A percentile compares a stretch with the other conserved stretches of the same genome.
phyloP scores from a whole-genome alignment of 1,140 invertebrate species.

The Charaxes varanes region DNA sequence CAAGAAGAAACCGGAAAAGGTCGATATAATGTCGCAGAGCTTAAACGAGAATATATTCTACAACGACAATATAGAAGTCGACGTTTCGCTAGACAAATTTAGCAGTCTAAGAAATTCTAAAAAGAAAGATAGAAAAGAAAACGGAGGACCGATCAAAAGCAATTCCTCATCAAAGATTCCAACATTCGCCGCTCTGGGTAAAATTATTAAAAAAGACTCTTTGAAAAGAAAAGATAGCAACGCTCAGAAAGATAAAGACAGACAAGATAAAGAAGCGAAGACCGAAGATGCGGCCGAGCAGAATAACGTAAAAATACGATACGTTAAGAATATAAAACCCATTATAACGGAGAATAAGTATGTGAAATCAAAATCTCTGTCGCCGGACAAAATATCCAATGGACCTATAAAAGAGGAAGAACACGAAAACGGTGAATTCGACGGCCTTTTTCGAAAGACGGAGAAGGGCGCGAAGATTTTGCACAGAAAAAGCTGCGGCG shows the following conservation, averaged over 20 bases:
- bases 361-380: conserved; percentile 54
- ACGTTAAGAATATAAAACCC: conserved; percentile 61
- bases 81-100: conserved; percentile 55
- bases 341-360: conserved; percentile 59
- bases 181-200: conserved; percentile 64
- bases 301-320: conserved; percentile 42
- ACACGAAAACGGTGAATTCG: conserved; percentile 26
- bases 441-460: conserved; percentile 8
- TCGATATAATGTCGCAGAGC: conserved; percentile 77
- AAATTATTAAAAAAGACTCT: conserved; percentile 71
- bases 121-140: conserved; percentile 51
- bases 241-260: conserved; percentile 27
- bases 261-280: conserved; percentile 17
- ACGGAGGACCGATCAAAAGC: conserved; percentile 55
- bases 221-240: conserved; percentile 50
- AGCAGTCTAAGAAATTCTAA: conserved; percentile 66
- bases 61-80: conserved; percentile 65
- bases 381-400: conserved; percentile 55
- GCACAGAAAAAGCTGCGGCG: conserved; percentile 68
- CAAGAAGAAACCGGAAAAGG: conserved; percentile 60
- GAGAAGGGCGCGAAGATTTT: conserved; percentile 32
- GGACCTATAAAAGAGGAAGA: conserved; percentile 43
- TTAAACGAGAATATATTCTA: conserved; percentile 77
- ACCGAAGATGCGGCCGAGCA: conserved; percentile 21
- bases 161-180: conserved; percentile 67